Evolutionary conservation across 2,888 invertebrate genomes (phyloP), one percentile per base, ranked within the genome.

Genomic region (Heliconius erato): DNA sequence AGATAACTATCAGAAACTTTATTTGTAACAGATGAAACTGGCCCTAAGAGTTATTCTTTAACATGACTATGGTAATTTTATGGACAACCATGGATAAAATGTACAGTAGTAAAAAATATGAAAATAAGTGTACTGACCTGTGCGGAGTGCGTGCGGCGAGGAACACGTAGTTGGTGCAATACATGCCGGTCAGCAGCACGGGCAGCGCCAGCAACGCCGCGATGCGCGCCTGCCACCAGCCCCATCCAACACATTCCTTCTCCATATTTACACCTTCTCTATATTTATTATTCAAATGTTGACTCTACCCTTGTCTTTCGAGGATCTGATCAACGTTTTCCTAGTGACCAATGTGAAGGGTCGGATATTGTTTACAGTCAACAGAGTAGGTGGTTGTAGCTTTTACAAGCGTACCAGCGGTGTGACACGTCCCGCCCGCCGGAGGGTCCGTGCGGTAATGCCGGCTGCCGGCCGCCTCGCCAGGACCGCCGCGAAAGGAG

Each of bases 141-240:
- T 94, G 91, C 3, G 92, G 91, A 11, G 93, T 92, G 68, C 91
- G 91, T 3, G 92, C 94, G 0, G 95, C 95, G 4, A 95, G 91
- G 90, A 95, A 95, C 86, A 95, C 95, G 87, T 95, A 95, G 91
- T 95, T 95, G 89, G 95, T 94, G 68, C 94, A 92, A 89, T 95
- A 95, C 80, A 94, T 91, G 82, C 95, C 94, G 12, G 95, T 95
- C 65, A 94, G 92, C 90, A 94, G 88, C 89, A 94, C 94, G 35
- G 94, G 94, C 89, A 96, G 89, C 86, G 95, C 94, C 90, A 95
- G 91, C 88, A 95, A 91, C 88, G 89, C 87, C 87, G 94, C 94
- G 89, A 95, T 90, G 85, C 94, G 91, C 88, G 89, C 92, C 91
- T 94, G 95, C 95, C 95, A 94, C 83, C 92, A 88, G 69, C 94